Evolutionary conservation across 2,888 invertebrate genomes (phyloP).

Genomic region (Thecophora atra): DNA sequence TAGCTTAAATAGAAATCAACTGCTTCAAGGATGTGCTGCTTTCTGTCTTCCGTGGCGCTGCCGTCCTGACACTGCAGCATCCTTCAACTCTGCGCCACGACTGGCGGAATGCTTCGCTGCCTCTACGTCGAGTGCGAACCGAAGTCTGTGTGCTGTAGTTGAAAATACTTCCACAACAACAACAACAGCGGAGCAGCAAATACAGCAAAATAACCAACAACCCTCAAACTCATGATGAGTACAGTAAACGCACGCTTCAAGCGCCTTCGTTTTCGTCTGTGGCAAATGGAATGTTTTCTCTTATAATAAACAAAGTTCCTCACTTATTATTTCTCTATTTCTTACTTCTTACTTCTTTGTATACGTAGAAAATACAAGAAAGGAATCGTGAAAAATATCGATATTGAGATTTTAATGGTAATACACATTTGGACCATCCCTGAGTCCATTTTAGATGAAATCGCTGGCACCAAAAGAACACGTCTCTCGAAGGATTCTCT

Average conservation of each 20-base stretch:
- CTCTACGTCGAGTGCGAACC: conserved; percentile 6
- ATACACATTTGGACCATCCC: no score
- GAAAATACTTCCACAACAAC: conserved; percentile 40
- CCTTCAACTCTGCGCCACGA: conserved; percentile 42
- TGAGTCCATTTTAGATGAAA: no score
- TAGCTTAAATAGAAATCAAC: conserved; percentile 42
- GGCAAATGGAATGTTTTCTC: not conserved
- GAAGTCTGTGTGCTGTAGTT: not conserved
- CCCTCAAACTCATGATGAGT: not conserved
- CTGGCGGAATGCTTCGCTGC: conserved; percentile 21
- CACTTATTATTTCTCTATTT: no score
- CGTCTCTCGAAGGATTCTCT: no score
- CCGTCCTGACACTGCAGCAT: conserved; percentile 33
- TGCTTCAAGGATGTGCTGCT: conserved; percentile 42
- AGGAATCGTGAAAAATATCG: no score
- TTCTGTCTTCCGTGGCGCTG: conserved; percentile 37
- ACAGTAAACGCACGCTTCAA: conserved; percentile 5
- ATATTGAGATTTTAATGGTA: no score
- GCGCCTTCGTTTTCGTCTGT: not conserved
- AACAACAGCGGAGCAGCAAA: conserved; percentile 20
- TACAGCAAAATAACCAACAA: conserved; percentile 25
- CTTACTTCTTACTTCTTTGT: no score
- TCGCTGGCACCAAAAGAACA: no score
- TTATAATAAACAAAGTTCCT: not conserved
- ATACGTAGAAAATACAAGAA: no score